phyloP scores from a whole-genome alignment of 2,113 vertebrate species.

The Tor tambroides region DNA sequence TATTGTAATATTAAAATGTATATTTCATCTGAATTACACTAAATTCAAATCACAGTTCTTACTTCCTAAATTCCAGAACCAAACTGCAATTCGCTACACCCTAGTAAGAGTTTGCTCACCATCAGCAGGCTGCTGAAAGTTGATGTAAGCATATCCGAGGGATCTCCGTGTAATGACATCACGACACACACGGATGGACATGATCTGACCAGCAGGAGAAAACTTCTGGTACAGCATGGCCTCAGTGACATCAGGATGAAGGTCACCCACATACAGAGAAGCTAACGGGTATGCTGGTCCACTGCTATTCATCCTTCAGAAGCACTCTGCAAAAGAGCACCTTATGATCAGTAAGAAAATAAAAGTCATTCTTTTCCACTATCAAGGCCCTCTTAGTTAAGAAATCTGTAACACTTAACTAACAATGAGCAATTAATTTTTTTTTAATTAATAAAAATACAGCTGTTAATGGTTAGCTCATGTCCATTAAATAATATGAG shows the following conservation, averaged over 20 bases:
- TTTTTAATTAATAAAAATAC: no score
- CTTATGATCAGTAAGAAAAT: background rate
- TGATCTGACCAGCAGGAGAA: slow-evolving; percentile 92
- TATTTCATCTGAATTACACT: no score
- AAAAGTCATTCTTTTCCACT: background rate
- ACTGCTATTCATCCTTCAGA: slow-evolving; percentile 83
- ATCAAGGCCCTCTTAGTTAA: background rate
- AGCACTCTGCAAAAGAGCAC: slow-evolving; percentile 15
- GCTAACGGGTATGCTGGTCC: slow-evolving; percentile 88
- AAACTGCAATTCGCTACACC: background rate
- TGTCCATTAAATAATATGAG: no score
- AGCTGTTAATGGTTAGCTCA: no score
- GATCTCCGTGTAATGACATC: slow-evolving; percentile 93
- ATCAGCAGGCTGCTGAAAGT: slow-evolving; percentile 96
- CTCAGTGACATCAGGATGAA: slow-evolving; percentile 93
- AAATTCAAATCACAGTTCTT: no score
- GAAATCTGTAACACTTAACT: background rate
- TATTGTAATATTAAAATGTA: no score
- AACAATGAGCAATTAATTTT: no score
- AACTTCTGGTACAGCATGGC: slow-evolving; percentile 98
- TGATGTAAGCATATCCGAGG: slow-evolving; percentile 95
- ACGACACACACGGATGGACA: slow-evolving; percentile 96
- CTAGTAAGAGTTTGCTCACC: slow-evolving; percentile 72
- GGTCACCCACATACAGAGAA: slow-evolving; percentile 94
- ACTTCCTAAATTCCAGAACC: background rate